Evolutionary conservation across 2,888 invertebrate species (phyloP).

Genomic region (Drosophila antonietae): DNA sequence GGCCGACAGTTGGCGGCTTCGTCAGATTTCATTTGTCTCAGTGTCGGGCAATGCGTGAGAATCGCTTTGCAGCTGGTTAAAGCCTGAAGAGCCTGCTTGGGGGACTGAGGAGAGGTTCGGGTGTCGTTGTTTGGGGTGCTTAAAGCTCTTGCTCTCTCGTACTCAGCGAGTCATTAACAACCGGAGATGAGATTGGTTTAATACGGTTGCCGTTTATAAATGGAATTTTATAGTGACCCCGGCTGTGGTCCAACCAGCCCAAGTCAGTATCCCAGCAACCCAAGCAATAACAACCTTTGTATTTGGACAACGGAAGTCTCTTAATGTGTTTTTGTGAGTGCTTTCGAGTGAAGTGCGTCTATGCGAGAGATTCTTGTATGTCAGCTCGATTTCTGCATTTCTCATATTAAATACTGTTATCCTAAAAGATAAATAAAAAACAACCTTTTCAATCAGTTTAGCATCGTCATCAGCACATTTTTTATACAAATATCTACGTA

Average conservation of each 20-base stretch:
- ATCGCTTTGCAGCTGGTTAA: slow-evolving; percentile 62
- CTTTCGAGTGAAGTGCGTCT: slow-evolving; percentile 22
- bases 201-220: slow-evolving; percentile 77
- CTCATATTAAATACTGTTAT: slow-evolving; percentile 51
- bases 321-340: slow-evolving; percentile 27
- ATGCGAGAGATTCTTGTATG: slow-evolving; percentile 42
- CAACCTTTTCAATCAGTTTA: neutral
- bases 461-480: slow-evolving; percentile 32
- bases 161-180: slow-evolving; percentile 73
- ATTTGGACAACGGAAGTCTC: slow-evolving; percentile 68
- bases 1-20: slow-evolving; percentile 55
- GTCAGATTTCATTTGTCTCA: slow-evolving; percentile 71
- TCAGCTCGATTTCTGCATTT: slow-evolving; percentile 59
- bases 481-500: neutral
- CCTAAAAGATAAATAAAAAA: neutral
- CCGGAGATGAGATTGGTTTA: slow-evolving; percentile 80
- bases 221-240: slow-evolving; percentile 75
- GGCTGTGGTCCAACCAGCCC: slow-evolving; percentile 13
- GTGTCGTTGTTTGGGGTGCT: slow-evolving; percentile 25
- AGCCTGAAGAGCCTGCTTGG: slow-evolving; percentile 19
- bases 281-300: slow-evolving; percentile 30
- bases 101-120: slow-evolving; percentile 29
- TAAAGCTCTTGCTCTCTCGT: slow-evolving; percentile 46
- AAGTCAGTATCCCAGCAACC: slow-evolving; percentile 41
- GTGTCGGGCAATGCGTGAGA: slow-evolving; percentile 56